Evolutionary conservation across 1,140 invertebrate species (phyloP).

Genomic region (Habropoda laboriosa): DNA sequence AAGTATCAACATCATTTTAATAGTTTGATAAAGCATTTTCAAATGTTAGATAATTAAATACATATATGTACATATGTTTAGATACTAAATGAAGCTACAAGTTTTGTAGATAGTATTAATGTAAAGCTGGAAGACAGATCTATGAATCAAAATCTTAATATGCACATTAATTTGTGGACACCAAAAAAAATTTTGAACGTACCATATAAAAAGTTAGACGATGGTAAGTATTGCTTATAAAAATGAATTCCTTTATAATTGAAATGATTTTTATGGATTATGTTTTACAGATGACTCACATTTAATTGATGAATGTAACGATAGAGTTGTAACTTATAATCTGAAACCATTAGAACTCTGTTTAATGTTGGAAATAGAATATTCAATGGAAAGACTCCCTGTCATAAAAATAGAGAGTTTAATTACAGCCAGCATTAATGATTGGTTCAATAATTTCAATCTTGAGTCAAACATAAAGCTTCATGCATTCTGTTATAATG

Average conservation of each 20-base stretch:
- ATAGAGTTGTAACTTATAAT: slow-evolving; percentile 67
- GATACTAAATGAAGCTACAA: slow-evolving; percentile 65
- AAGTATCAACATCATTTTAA: slow-evolving; percentile 31
- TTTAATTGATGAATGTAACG: slow-evolving; percentile 25
- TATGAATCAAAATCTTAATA: slow-evolving; percentile 62
- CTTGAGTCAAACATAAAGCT: slow-evolving; percentile 81
- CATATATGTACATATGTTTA: slow-evolving; percentile 39
- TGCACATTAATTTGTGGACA: slow-evolving; percentile 88
- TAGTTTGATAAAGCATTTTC: not conserved
- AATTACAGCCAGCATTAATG: slow-evolving; percentile 66
- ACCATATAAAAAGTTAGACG: slow-evolving; percentile 67
- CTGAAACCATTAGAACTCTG: slow-evolving; percentile 72
- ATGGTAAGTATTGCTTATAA: slow-evolving; percentile 57
- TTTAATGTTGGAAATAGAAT: slow-evolving; percentile 74
- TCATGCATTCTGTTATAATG: slow-evolving; percentile 89
- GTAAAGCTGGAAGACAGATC: slow-evolving; percentile 64
- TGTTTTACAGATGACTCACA: slow-evolving; percentile 33
- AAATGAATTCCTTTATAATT: not conserved
- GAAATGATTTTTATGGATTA: not conserved
- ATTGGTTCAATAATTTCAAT: slow-evolving; percentile 74
- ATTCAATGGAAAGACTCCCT: slow-evolving; percentile 74
- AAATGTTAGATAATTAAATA: not conserved
- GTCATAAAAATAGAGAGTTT: slow-evolving; percentile 71
- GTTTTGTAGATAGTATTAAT: slow-evolving; percentile 67
- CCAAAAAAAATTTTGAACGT: slow-evolving; percentile 84